phyloP scores from a whole-genome alignment of 2,888 invertebrate species.

The Endotricha flammealis region DNA sequence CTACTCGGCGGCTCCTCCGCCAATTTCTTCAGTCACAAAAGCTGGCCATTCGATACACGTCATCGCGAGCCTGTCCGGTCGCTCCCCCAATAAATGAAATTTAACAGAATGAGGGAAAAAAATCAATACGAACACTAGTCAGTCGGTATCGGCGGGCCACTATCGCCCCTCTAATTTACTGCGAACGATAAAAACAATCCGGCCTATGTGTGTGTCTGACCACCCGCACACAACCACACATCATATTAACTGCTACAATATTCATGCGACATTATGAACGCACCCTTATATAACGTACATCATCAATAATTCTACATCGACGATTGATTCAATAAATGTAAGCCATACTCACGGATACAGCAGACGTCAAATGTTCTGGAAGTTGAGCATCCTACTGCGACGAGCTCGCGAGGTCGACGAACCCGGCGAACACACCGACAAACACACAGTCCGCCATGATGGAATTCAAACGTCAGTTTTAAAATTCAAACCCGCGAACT shows the following conservation, averaged over 20 bases:
- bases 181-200: slow-evolving; percentile 69
- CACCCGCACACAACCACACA: slow-evolving; percentile 26
- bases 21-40: slow-evolving; percentile 29
- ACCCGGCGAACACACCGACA: slow-evolving; percentile 55
- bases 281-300: slow-evolving; percentile 48
- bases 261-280: slow-evolving; percentile 57
- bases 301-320: slow-evolving; percentile 49
- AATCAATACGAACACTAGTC: slow-evolving; percentile 69
- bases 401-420: slow-evolving; percentile 50
- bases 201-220: slow-evolving; percentile 38
- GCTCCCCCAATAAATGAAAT: slow-evolving; percentile 77
- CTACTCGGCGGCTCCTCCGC: slow-evolving; percentile 11
- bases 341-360: slow-evolving; percentile 66
- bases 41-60: slow-evolving; percentile 33
- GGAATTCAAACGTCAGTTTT: slow-evolving; percentile 55
- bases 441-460: slow-evolving; percentile 70
- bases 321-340: slow-evolving; percentile 27
- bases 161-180: slow-evolving; percentile 74
- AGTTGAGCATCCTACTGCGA: slow-evolving; percentile 65
- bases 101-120: slow-evolving; percentile 78
- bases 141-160: slow-evolving; percentile 52
- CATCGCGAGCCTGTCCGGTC: slow-evolving; percentile 50
- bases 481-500: slow-evolving; percentile 50
- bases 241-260: slow-evolving; percentile 51
- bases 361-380: slow-evolving; percentile 71